phyloP scores from a whole-genome alignment of 2,888 invertebrate genomes.

The Lasioglossum marginatum region DNA sequence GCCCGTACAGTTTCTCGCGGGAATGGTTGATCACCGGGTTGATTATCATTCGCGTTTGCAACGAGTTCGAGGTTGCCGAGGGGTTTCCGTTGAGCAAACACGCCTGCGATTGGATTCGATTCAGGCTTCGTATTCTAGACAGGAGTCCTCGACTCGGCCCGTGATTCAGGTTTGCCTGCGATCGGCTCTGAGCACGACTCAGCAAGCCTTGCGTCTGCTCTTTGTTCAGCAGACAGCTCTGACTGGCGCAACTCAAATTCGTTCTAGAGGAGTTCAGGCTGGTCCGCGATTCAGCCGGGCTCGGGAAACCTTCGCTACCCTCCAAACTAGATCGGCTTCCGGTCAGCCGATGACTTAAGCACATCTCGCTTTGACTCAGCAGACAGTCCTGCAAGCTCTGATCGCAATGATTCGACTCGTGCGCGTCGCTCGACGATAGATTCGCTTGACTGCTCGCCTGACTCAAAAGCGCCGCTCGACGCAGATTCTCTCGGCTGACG shows the following conservation, averaged over 20 bases:
- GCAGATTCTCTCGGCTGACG: constrained; percentile 82
- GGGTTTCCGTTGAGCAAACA: constrained; percentile 76
- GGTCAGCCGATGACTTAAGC: constrained; percentile 80
- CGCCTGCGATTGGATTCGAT: constrained; percentile 83
- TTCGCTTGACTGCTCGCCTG: constrained; percentile 81
- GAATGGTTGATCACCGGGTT: constrained; percentile 82
- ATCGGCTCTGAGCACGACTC: constrained; percentile 80
- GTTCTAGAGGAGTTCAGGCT: constrained; percentile 80
- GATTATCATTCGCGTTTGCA: constrained; percentile 65
- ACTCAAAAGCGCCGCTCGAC: constrained; percentile 81
- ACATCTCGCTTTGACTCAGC: constrained; percentile 85
- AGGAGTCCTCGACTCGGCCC: constrained; percentile 77
- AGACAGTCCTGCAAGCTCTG: constrained; percentile 74
- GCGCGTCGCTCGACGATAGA: constrained; percentile 69
- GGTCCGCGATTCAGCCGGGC: constrained; percentile 80
- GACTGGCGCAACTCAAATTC: constrained; percentile 79
- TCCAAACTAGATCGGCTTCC: constrained; percentile 77
- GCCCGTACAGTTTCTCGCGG: constrained; percentile 85
- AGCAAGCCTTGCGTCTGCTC: constrained; percentile 83
- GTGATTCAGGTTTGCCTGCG: constrained; percentile 79
- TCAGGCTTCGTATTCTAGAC: constrained; percentile 81
- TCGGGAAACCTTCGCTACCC: constrained; percentile 79
- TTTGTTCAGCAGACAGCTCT: constrained; percentile 81
- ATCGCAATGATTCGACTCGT: constrained; percentile 53
- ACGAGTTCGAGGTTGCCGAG: constrained; percentile 35